Evolutionary conservation across 2,797 vertebrate species (phyloP).

Genomic region (Heteromormyrus szaboi): DNA sequence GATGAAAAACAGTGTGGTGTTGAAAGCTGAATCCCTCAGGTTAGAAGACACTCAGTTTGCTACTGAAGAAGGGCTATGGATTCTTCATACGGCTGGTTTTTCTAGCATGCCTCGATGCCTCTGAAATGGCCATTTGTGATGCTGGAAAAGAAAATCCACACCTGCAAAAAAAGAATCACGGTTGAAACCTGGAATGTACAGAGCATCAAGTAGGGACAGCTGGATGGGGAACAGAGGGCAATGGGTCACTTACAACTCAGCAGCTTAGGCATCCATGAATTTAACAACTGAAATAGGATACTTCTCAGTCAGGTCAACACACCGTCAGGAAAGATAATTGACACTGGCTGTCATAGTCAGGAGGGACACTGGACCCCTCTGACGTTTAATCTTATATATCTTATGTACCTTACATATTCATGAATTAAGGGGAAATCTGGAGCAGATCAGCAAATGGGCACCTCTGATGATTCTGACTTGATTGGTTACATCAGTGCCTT

Average conservation of each 20-base stretch:
- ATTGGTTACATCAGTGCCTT: not conserved
- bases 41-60: not conserved
- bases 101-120: not conserved
- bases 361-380: not conserved
- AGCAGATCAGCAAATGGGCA: not conserved
- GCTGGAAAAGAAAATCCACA: not conserved
- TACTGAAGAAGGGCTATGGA: not conserved
- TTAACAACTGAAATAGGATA: not conserved
- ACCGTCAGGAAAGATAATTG: not conserved
- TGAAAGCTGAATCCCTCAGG: not conserved
- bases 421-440: not conserved
- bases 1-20: not conserved
- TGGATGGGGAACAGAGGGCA: not conserved
- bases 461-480: not conserved
- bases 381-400: not conserved
- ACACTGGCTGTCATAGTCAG: not conserved
- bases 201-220: not conserved
- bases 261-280: not conserved
- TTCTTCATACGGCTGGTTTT: not conserved
- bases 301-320: not conserved
- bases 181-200: not conserved
- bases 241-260: not conserved
- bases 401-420: not conserved
- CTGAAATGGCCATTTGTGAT: not conserved
- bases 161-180: not conserved